Evolutionary conservation across 2,113 vertebrate species (phyloP).

Genomic region (Eurypyga helias): DNA sequence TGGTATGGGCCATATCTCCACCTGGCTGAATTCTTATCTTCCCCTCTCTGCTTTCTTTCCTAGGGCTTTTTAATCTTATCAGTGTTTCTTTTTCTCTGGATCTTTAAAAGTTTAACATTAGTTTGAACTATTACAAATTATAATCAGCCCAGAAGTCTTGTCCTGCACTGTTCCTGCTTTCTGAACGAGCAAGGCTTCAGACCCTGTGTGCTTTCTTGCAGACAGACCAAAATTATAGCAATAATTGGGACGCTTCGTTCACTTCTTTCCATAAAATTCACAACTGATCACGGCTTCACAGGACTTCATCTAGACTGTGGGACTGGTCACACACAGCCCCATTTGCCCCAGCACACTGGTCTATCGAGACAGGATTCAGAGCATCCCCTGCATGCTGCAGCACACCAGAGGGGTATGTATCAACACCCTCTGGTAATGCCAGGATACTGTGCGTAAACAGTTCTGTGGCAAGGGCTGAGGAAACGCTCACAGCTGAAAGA

Average conservation of each 20-base stretch:
- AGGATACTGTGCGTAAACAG: accelerated
- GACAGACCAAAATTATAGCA: neutral
- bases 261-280: accelerated
- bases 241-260: neutral
- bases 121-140: neutral
- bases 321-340: accelerated
- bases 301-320: neutral
- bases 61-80: neutral
- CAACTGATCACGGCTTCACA: neutral
- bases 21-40: neutral
- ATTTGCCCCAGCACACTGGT: accelerated
- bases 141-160: neutral
- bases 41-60: neutral
- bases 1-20: neutral
- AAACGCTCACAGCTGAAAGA: neutral
- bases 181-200: neutral
- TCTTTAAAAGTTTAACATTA: neutral
- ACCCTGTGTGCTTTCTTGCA: accelerated
- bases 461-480: neutral
- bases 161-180: neutral
- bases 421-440: no score
- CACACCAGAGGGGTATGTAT: accelerated
- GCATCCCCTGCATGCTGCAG: no score
- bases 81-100: neutral
- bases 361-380: no score